Base-by-base conservation (phyloP, 2,797 vertebrate genomes). In the Muraenolepis orangiensis region DNA sequence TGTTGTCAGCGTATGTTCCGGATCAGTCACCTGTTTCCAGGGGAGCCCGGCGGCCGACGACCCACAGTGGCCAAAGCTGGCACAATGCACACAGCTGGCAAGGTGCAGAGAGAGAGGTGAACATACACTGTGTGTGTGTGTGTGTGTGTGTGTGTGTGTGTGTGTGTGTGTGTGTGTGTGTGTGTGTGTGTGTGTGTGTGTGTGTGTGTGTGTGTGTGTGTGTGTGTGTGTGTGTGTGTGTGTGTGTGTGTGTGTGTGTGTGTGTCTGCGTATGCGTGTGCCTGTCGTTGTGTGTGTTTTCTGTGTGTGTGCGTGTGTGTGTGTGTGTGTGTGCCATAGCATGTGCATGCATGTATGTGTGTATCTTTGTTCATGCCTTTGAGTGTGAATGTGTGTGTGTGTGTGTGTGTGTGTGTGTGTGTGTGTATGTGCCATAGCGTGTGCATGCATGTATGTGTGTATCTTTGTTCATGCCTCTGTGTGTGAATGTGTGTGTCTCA, bases 1-100 rank as follows among this genome's bases (percentile, higher is more conserved):
- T 87, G 90, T 88, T 88, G 85, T 85, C 90, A 90, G 87, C 88
- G 69, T 88, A 82, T 89, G 89, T 86, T 86, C 67, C 76, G 84
- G 84, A 87, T 89, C 72, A 85, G 87, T 88, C 91, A 91, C 89
- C 89, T 90, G 91, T 88, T 89, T 87, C 89, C 87, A 81, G 80
- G 88, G 80, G 81, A 82, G 87, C 85, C 85, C 87, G 83, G 89
- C 34, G 13, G 76, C 73, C 72, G 70, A 57, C 69, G 46, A 75
- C 76, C 76, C 74, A 82, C 66, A 42, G 69, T 70, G 32, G 73
- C 69, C 69, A 26, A 20, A 23, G 34, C 69, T 34, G 32, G 46
- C 46, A 57, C 46, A 2, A n/a, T 10, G 8, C 46, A 10, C 46
- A 57, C 46, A 57, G 46, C 46, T 57, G 46, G 18, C 46, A n/a